Conservation (phyloP, 1,140 invertebrate species). For the Sminthurides bifidus region DNA sequence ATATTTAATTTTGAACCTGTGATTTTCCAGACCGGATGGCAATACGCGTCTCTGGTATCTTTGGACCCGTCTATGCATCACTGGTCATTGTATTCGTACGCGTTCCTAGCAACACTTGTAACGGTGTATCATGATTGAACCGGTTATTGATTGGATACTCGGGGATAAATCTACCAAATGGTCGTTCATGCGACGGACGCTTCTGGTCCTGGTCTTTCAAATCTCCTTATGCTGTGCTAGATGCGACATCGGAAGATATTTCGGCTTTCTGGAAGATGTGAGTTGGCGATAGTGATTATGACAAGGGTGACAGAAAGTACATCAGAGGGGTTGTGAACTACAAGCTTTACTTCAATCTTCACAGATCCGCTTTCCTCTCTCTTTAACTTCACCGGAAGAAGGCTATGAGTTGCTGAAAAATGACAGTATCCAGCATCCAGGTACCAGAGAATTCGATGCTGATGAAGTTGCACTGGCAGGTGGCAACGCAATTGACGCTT, state of each 20-base stretch:
- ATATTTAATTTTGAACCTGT: neutral
- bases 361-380: too few species aligned
- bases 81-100: slow-evolving; percentile 15
- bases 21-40: slow-evolving; percentile 15
- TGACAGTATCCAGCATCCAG: too few species aligned
- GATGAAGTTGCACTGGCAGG: too few species aligned
- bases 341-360: too few species aligned
- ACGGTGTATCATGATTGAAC: slow-evolving; percentile 7
- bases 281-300: neutral
- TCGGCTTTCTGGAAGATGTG: slow-evolving; percentile 15
- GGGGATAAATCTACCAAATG: slow-evolving; percentile 12
- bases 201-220: slow-evolving; percentile 12
- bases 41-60: slow-evolving; percentile 10
- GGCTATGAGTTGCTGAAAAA: too few species aligned
- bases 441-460: too few species aligned
- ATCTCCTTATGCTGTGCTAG: slow-evolving; percentile 4
- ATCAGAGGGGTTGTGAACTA: too few species aligned
- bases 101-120: neutral
- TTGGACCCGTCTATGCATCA: slow-evolving; percentile 8
- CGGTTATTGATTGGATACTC: slow-evolving; percentile 13
- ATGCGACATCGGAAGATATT: slow-evolving; percentile 1
- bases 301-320: too few species aligned
- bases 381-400: too few species aligned
- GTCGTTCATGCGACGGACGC: slow-evolving; percentile 9
- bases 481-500: too few species aligned